Base-by-base conservation (phyloP, 1,140 invertebrate genomes). In the Batillaria attramentaria region DNA sequence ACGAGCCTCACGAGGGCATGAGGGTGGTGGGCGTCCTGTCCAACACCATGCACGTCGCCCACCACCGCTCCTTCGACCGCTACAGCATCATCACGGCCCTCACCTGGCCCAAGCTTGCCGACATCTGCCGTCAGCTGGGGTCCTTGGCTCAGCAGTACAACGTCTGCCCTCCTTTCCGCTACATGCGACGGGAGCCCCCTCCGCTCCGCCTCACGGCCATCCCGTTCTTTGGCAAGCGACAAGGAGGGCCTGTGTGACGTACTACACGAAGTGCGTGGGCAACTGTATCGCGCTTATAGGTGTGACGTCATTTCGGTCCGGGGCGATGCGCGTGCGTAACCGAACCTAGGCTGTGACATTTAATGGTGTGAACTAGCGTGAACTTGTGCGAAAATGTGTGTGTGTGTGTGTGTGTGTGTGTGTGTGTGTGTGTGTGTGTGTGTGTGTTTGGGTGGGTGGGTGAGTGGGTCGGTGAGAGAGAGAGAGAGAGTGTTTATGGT, bases 11-110 rank as follows among this genome's bases (percentile, higher is more conserved):
- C 35, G 77, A 83, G 31, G 78, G 79, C 3, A 81, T 80, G 37
- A 83, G 78, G 42, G 83, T 88, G 35, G 79, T 87, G 46, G 87
- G 87, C 5, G 65, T 88, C 5, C 69, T 88, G n/a, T 88, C 87
- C 46, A 85, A 83, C 79, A 83, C 84, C 5, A 73, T 81, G 43
- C 79, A 80, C 35, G 79, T 82, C 18, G 75, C 68, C 2, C 73
- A 81, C 37, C 65, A 65, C 54, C 46, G 72, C 42, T 60, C 75
- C 72, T 75, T 77, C 39, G 24, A 66, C 68, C 77, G 77, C 33
- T 84, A 82, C 46, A 88, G 84, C 33, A 80, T 85, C 60, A 85
- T 87, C 65, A 85, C 82, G 4, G 83, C 85, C n/a, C 73, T 87
- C n/a, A 88, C 86, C 2, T 77, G 73, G 78, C 69, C 78, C 37